phyloP scores from a whole-genome alignment of 2,113 vertebrate species.

The Holacanthus passer region DNA sequence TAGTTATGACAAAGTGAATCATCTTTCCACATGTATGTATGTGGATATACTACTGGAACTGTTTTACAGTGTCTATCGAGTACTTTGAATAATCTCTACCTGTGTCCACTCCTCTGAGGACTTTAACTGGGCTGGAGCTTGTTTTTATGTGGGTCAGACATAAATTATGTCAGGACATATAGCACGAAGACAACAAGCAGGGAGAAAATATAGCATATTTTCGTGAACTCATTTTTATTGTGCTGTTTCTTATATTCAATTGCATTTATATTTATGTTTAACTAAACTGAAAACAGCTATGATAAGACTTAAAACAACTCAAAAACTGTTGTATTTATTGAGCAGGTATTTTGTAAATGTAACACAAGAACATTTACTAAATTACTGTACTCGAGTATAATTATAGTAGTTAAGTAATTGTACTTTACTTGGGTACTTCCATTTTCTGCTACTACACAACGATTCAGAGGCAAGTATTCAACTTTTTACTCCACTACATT shows the following conservation, averaged over 20 bases:
- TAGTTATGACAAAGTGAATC: constrained; percentile 18
- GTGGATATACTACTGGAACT: background rate
- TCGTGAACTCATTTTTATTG: background rate
- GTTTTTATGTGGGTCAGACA: constrained; percentile 13
- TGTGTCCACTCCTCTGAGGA: background rate
- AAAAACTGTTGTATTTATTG: background rate
- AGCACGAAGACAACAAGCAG: background rate
- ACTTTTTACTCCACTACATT: background rate
- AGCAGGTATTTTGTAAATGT: background rate
- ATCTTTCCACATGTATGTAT: background rate
- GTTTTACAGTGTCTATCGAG: background rate
- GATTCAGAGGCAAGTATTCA: background rate
- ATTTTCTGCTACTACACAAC: background rate
- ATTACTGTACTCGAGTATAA: background rate
- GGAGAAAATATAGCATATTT: background rate
- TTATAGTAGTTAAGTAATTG: background rate
- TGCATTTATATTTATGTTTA: background rate
- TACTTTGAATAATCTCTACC: background rate
- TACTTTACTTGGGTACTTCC: no score
- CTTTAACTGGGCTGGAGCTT: constrained; percentile 25
- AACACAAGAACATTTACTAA: background rate
- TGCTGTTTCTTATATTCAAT: background rate
- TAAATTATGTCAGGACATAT: background rate
- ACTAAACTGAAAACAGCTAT: background rate
- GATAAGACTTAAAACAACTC: background rate